phyloP scores from a whole-genome alignment of 1,140 invertebrate genomes.

The Brachionus sp. region DNA sequence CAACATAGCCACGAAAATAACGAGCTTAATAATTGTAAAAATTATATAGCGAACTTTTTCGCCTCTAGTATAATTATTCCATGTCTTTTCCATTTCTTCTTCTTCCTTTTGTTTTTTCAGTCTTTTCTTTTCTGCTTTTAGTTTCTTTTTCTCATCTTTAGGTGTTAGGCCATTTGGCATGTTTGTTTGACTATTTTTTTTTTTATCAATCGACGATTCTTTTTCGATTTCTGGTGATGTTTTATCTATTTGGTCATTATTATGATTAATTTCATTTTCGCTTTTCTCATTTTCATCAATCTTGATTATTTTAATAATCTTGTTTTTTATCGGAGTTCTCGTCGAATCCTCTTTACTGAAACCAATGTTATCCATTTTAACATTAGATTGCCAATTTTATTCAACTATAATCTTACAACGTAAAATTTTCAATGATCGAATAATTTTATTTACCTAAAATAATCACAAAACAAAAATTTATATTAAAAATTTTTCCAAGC shows the following conservation, averaged over 20 bases:
- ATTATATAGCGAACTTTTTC: neutral
- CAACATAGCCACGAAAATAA: neutral
- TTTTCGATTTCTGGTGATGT: neutral
- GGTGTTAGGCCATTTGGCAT: neutral
- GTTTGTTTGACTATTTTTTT: neutral
- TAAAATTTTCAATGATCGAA: neutral
- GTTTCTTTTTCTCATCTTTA: neutral
- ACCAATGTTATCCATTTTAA: neutral
- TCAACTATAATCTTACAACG: neutral
- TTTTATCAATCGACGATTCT: neutral
- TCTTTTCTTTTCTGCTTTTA: neutral
- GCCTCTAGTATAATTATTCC: neutral
- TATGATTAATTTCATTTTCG: neutral
- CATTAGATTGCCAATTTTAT: neutral
- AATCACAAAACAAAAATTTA: neutral
- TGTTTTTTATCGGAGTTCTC: neutral
- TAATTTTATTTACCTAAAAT: neutral
- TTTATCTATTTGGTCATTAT: neutral
- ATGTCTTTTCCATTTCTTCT: constrained; percentile 7
- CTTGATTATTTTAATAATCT: neutral
- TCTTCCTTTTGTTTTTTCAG: constrained; percentile 17
- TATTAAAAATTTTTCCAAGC: neutral
- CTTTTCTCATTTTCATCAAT: neutral
- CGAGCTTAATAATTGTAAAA: neutral
- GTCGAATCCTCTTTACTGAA: neutral